Evolutionary conservation across 2,888 invertebrate species (phyloP).

Genomic region (Lasioglossum villosulum): DNA sequence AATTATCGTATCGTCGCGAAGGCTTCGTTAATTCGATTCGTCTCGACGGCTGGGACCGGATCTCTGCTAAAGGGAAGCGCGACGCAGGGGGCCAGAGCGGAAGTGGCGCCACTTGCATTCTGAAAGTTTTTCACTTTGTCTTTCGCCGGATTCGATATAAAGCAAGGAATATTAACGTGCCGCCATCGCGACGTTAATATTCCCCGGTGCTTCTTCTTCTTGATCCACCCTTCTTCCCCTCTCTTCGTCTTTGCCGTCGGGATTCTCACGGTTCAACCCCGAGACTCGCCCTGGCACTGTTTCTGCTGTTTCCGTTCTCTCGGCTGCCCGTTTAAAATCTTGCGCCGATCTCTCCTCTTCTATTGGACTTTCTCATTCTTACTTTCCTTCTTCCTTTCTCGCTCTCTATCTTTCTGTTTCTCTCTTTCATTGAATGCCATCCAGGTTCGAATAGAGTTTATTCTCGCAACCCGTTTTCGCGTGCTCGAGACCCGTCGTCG

Average conservation of each 20-base stretch:
- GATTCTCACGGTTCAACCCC: constrained; percentile 14
- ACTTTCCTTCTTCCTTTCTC: not conserved
- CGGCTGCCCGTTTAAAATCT: constrained; percentile 30
- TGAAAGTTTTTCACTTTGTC: constrained; percentile 54
- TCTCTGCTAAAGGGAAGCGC: constrained; percentile 38
- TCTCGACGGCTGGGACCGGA: constrained; percentile 3
- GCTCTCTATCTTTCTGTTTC: not conserved
- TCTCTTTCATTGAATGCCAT: not conserved
- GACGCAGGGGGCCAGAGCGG: constrained; percentile 12
- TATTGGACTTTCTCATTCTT: constrained; percentile 10
- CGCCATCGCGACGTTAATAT: constrained; percentile 63
- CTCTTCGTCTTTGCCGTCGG: constrained; percentile 15
- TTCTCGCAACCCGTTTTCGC: constrained; percentile 5
- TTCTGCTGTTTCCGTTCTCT: constrained; percentile 5
- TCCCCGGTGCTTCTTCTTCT: constrained; percentile 49
- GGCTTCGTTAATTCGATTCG: constrained; percentile 38
- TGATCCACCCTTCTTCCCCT: constrained; percentile 17
- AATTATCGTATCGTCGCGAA: constrained; percentile 37
- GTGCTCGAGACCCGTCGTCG: not conserved
- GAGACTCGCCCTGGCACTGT: not conserved
- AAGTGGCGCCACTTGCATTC: constrained; percentile 55
- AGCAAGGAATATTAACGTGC: constrained; percentile 61
- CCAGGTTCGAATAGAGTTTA: constrained; percentile 49
- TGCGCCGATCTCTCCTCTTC: constrained; percentile 11
- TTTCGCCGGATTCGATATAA: constrained; percentile 46